A percentile compares a stretch with the other conserved stretches of the same genome.
These are phyloP conservation scores for Protomyctophum bolini DNA, from an alignment of 2,113 vertebrate species.

Conservation along the genomic window DNA sequence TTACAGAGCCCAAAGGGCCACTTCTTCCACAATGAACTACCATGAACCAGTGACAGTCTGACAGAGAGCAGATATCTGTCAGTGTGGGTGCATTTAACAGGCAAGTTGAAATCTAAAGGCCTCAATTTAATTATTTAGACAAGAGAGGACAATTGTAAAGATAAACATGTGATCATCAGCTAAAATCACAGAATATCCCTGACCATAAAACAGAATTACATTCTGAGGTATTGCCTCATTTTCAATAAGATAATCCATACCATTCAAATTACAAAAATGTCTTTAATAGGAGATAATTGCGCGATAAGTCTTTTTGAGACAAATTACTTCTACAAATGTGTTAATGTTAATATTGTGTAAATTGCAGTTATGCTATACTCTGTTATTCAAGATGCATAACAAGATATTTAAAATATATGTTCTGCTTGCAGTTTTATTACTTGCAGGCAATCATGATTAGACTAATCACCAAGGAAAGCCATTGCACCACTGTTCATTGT, in stretches of 20 bases:
- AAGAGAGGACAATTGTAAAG: no score
- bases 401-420: constrained; percentile 8
- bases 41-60: constrained; percentile 8
- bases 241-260: constrained; percentile 15
- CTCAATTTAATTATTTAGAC: background rate
- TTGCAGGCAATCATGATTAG: constrained; percentile 42
- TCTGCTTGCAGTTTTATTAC: constrained; percentile 27
- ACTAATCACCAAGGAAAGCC: constrained; percentile 43
- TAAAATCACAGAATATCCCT: no score
- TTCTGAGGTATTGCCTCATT: no score
- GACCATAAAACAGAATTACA: no score
- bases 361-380: background rate
- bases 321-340: constrained; percentile 25
- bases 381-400: background rate
- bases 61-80: constrained; percentile 21
- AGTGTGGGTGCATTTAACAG: constrained; percentile 51
- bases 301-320: constrained; percentile 30
- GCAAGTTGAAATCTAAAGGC: background rate
- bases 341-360: background rate
- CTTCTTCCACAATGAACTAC: constrained; percentile 41
- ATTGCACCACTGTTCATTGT: constrained; percentile 28
- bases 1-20: constrained; percentile 35
- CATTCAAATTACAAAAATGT: constrained; percentile 21
- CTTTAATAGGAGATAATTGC: constrained; percentile 32
- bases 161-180: no score